phyloP scores from a whole-genome alignment of 53 echinoderm and acorn worm genomes.

The Echinarachnius parma region DNA sequence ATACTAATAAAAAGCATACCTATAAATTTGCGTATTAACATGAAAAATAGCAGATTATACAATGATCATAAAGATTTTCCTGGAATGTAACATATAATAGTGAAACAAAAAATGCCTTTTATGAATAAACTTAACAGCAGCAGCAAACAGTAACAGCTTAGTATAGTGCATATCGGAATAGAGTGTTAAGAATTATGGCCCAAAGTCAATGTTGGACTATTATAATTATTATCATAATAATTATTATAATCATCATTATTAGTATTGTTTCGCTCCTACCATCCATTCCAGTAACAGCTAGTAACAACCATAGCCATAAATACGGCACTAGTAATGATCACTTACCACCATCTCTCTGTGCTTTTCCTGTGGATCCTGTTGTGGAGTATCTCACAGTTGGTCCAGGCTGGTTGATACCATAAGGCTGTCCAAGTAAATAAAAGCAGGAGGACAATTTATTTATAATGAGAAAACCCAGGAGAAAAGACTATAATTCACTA shows the following conservation, averaged over 20 bases:
- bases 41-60: neutral
- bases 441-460: neutral
- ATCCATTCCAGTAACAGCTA: too few relatives aligned
- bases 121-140: too few relatives aligned
- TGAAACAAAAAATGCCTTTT: neutral
- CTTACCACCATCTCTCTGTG: slow-evolving; percentile 53
- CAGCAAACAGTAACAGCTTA: too few relatives aligned
- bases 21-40: neutral
- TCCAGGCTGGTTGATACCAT: slow-evolving; percentile 84
- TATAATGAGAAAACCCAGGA: neutral
- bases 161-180: too few relatives aligned
- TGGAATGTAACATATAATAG: neutral
- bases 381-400: slow-evolving; percentile 66
- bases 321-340: too few relatives aligned
- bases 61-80: neutral
- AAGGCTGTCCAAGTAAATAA: slow-evolving; percentile 64
- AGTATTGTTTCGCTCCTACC: too few relatives aligned
- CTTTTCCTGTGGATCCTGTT: slow-evolving; percentile 60
- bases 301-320: too few relatives aligned
- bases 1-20: neutral
- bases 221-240: too few relatives aligned
- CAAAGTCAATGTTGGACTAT: too few relatives aligned
- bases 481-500: too few relatives aligned
- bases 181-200: too few relatives aligned
- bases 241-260: too few relatives aligned